Evolutionary conservation across 2,797 vertebrate species (phyloP).

Genomic region (Sandelia bainsii): DNA sequence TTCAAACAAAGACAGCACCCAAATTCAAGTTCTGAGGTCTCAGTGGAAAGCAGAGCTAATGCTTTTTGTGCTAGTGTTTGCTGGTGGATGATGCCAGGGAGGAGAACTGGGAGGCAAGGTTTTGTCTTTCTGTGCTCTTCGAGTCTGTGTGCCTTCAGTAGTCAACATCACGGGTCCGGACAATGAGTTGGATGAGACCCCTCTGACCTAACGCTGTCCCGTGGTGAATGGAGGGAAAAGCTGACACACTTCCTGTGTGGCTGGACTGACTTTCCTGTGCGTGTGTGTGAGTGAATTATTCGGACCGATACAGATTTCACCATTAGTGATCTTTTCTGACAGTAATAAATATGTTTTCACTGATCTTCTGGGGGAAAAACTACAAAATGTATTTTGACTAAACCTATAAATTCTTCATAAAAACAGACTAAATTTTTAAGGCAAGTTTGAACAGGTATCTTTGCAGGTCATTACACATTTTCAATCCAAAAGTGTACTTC

Average conservation of each 20-base stretch:
- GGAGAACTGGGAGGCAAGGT: slow-evolving; percentile 80
- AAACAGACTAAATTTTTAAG: slow-evolving; percentile 37
- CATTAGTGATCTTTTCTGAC: slow-evolving; percentile 12
- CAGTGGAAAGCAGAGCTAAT: slow-evolving; percentile 68
- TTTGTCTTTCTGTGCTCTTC: slow-evolving; percentile 66
- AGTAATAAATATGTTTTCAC: slow-evolving; percentile 15
- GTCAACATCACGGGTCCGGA: slow-evolving; percentile 43
- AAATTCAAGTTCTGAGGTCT: slow-evolving; percentile 75
- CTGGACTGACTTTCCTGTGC: slow-evolving; percentile 32
- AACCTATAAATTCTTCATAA: not conserved
- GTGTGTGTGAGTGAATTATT: slow-evolving; percentile 14
- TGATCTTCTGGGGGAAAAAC: not conserved
- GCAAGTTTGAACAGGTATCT: slow-evolving; percentile 11
- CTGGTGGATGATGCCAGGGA: slow-evolving; percentile 87
- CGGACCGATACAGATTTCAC: slow-evolving; percentile 52
- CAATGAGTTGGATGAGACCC: slow-evolving; percentile 12
- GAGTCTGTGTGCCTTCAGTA: slow-evolving; percentile 69
- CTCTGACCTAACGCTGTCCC: slow-evolving; percentile 21
- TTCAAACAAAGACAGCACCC: slow-evolving; percentile 69
- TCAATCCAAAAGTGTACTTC: slow-evolving; percentile 21
- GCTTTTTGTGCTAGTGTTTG: slow-evolving; percentile 76
- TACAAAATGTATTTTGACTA: not conserved
- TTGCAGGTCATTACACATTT: not conserved
- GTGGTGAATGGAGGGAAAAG: slow-evolving; percentile 19
- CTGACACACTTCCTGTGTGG: slow-evolving; percentile 51